Evolutionary conservation across 2,888 invertebrate species (phyloP).

Genomic region (Phymatocera aterrima): DNA sequence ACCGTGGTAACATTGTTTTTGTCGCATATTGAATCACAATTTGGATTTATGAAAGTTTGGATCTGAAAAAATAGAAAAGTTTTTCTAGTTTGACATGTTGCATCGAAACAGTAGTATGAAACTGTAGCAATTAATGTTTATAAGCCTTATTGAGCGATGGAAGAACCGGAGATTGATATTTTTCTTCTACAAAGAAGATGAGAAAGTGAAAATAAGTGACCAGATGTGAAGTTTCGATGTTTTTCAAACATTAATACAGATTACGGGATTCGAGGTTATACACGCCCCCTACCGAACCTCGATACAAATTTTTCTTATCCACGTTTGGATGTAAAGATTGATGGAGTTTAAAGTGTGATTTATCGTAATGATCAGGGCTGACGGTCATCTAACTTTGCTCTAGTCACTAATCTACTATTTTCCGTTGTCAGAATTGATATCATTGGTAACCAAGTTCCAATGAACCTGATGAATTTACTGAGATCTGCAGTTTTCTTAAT

Average conservation of each 20-base stretch:
- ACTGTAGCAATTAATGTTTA: not conserved
- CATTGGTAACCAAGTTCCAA: not conserved
- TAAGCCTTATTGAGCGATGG: not conserved
- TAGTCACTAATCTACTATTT: not conserved
- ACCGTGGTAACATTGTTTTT: constrained; percentile 73
- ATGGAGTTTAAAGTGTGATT: not conserved
- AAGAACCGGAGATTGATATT: not conserved
- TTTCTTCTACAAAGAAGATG: not conserved
- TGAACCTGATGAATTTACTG: not conserved
- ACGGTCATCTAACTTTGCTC: not conserved
- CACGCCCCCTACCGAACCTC: not conserved
- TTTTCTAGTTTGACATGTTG: not conserved
- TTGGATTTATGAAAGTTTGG: constrained; percentile 60
- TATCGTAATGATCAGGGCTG: not conserved
- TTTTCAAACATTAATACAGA: not conserved
- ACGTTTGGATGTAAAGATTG: no score
- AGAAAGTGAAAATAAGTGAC: not conserved
- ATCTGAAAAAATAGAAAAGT: constrained; percentile 16
- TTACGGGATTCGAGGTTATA: constrained; percentile 14
- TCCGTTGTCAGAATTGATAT: not conserved
- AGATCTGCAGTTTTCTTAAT: not conserved
- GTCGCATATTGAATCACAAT: constrained; percentile 67
- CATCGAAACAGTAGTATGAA: not conserved
- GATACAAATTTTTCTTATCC: not conserved
- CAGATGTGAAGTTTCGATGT: not conserved